These are phyloP conservation scores for Chionodraco myersi DNA, from an alignment of 2,113 vertebrate species.

Conservation along the genomic window DNA sequence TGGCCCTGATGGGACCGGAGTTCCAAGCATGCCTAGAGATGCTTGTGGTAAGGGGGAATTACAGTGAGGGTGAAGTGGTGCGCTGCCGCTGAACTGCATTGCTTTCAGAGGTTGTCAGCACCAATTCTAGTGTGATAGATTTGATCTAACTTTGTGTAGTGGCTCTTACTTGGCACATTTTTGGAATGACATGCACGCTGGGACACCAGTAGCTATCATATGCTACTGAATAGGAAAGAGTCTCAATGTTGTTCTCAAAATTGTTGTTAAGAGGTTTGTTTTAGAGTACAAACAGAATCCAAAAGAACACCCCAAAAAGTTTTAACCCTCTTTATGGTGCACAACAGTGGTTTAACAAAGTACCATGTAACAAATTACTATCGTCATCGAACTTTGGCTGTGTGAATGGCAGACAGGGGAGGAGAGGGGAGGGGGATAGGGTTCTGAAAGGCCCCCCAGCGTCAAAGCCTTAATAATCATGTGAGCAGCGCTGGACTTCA, in stretches of 20 bases:
- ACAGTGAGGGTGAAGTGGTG: constrained; percentile 38
- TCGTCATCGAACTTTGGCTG: constrained; percentile 78
- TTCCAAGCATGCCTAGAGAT: constrained; percentile 75
- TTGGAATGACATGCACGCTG: constrained; percentile 44
- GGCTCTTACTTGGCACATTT: constrained; percentile 48
- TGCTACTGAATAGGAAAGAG: constrained; percentile 25
- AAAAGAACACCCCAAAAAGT: constrained; percentile 58
- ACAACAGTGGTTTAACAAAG: constrained; percentile 70
- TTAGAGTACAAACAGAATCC: constrained; percentile 45
- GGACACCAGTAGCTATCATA: constrained; percentile 39
- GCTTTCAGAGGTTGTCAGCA: constrained; percentile 73
- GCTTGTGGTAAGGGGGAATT: constrained; percentile 68
- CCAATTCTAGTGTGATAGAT: constrained; percentile 65
- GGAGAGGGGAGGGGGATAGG: constrained; percentile 66
- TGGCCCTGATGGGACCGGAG: constrained; percentile 67
- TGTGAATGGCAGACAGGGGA: constrained; percentile 75
- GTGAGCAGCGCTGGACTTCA: constrained; percentile 85
- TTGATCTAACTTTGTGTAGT: constrained; percentile 67
- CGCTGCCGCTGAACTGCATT: constrained; percentile 42
- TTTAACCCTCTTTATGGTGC: constrained; percentile 62
- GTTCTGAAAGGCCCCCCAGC: constrained; percentile 82
- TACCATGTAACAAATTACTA: constrained; percentile 72
- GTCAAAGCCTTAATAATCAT: constrained; percentile 86
- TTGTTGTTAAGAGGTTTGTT: constrained; percentile 51
- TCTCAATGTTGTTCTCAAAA: constrained; percentile 39